A percentile compares a stretch with the other conserved stretches of the same genome.
Evolutionary conservation across 2,113 vertebrate genomes (phyloP).

Genomic region (Marmota flaviventris): DNA sequence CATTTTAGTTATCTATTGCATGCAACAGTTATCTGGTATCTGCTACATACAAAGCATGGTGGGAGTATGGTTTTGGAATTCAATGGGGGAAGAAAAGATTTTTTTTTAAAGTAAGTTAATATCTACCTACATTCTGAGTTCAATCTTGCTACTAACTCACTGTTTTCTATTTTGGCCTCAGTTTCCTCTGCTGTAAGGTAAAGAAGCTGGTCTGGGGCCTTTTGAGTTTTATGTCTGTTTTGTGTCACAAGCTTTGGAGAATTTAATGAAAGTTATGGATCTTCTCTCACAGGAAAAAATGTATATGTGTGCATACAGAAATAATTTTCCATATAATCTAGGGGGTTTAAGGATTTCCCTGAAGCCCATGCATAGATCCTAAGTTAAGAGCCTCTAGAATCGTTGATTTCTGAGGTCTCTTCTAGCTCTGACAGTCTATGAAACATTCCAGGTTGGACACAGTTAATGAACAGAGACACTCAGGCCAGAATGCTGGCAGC

Average conservation of each 20-base stretch:
- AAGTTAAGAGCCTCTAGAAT: conserved; percentile 46
- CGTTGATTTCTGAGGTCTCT: conserved; percentile 57
- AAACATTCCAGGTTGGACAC: conserved; percentile 81
- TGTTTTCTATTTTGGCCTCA: conserved; percentile 32
- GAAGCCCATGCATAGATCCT: conserved; percentile 9
- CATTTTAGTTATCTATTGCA: conserved; percentile 42
- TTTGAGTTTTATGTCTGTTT: conserved; percentile 25
- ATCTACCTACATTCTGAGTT: background rate
- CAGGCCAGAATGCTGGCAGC: conserved; percentile 79
- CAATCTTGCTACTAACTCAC: background rate
- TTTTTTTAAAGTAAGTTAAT: conserved; percentile 1
- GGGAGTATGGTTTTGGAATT: background rate
- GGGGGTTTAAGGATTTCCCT: conserved; percentile 1
- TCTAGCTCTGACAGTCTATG: conserved; percentile 63
- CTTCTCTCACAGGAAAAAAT: conserved; percentile 18
- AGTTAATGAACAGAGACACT: conserved; percentile 78
- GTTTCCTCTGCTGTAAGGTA: conserved; percentile 22
- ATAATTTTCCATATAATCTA: conserved; percentile 43
- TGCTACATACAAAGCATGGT: background rate
- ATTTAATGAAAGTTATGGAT: conserved; percentile 37
- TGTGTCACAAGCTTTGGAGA: conserved; percentile 30
- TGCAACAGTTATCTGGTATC: conserved; percentile 38
- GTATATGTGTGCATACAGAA: background rate
- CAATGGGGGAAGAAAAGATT: background rate
- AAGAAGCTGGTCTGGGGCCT: background rate